phyloP scores from a whole-genome alignment of 2,888 invertebrate species.

The Troides helena region DNA sequence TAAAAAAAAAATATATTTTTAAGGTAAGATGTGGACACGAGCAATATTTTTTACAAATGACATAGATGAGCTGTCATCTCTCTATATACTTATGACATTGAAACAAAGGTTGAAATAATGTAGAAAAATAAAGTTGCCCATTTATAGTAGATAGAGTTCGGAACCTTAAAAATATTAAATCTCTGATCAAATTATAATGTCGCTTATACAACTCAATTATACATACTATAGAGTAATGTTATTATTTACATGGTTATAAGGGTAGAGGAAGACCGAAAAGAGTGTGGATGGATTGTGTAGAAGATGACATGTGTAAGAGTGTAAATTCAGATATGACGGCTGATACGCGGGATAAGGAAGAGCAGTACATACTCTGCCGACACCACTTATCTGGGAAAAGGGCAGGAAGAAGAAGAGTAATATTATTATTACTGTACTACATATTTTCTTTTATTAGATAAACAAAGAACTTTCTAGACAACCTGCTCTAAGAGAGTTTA shows the following conservation, averaged over 20 bases:
- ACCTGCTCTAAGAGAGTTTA: background rate
- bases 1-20: slow-evolving; percentile 13
- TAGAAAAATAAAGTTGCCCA: background rate
- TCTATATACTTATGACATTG: background rate
- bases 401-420: too few relatives aligned
- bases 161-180: background rate
- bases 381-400: too few relatives aligned
- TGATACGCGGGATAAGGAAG: too few relatives aligned
- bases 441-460: background rate
- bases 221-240: background rate
- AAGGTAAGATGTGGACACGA: background rate
- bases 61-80: background rate
- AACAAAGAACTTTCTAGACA: background rate
- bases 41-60: background rate
- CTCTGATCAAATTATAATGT: background rate
- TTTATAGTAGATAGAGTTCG: background rate
- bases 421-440: background rate
- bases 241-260: too few relatives aligned
- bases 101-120: background rate
- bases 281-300: too few relatives aligned
- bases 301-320: too few relatives aligned
- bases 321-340: too few relatives aligned
- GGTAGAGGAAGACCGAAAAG: too few relatives aligned
- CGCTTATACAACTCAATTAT: background rate
- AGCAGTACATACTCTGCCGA: too few relatives aligned